Conservation (phyloP, 2,113 vertebrate species). For the Heloderma charlesbogerti region DNA sequence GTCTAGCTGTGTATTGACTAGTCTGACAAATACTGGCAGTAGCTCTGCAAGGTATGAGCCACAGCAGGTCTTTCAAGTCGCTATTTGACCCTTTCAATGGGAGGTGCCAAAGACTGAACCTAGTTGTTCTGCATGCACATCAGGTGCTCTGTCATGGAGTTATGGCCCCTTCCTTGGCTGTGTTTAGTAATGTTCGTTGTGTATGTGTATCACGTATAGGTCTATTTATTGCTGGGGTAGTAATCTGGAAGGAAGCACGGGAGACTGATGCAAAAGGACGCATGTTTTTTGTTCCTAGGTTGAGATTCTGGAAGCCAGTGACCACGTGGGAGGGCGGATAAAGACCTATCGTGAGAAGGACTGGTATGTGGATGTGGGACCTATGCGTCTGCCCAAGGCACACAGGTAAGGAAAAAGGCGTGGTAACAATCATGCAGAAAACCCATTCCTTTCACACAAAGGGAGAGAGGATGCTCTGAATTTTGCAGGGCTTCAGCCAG, state of each 20-base stretch:
- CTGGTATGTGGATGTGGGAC: slow-evolving; percentile 18
- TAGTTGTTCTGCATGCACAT: no score
- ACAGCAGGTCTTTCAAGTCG: not conserved
- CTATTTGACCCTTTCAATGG: not conserved
- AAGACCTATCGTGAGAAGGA: slow-evolving; percentile 16
- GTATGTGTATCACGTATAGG: not conserved
- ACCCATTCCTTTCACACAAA: no score
- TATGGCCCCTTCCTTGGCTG: not conserved
- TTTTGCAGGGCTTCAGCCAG: not conserved
- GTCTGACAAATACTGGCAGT: not conserved
- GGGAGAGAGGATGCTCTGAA: not conserved
- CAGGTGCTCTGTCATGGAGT: not conserved
- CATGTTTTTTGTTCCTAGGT: slow-evolving; percentile 3
- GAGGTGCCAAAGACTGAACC: no score
- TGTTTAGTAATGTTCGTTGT: not conserved
- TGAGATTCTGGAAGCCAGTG: slow-evolving; percentile 28
- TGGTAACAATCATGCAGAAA: not conserved
- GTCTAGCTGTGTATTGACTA: no score
- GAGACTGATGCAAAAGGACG: not conserved
- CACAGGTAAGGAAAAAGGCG: not conserved
- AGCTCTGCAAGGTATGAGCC: not conserved
- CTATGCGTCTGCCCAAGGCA: slow-evolving; percentile 14
- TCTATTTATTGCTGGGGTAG: not conserved
- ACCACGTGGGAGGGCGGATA: slow-evolving; percentile 15
- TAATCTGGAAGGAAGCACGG: not conserved